phyloP scores from a whole-genome alignment of 2,888 invertebrate genomes.

The Parnassius apollo region DNA sequence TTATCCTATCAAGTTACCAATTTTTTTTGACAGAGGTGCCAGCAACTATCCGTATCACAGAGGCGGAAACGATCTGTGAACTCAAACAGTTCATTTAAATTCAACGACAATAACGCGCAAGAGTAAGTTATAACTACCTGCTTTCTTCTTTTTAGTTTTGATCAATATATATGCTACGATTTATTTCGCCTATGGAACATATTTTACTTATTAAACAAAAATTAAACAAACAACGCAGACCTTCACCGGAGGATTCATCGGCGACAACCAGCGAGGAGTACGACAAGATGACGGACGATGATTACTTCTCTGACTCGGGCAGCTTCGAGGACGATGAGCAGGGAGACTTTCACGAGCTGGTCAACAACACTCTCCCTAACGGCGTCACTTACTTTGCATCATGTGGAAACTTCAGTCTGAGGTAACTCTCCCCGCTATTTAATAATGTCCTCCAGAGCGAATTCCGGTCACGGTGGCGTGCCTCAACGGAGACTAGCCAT shows the following conservation, averaged over 20 bases:
- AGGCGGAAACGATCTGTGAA: constrained; percentile 38
- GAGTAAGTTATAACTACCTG: constrained; percentile 15
- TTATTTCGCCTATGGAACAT: too few relatives aligned
- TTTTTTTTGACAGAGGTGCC: constrained; percentile 13
- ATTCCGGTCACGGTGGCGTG: too few relatives aligned
- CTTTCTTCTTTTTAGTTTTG: neutral
- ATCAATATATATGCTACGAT: too few relatives aligned
- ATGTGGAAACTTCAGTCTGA: constrained; percentile 65
- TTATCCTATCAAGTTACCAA: neutral
- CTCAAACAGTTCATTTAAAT: constrained; percentile 36
- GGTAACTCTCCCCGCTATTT: constrained; percentile 36
- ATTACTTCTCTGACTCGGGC: constrained; percentile 57
- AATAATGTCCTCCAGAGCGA: too few relatives aligned
- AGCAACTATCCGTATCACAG: constrained; percentile 4
- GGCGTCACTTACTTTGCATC: constrained; percentile 48
- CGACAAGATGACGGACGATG: constrained; percentile 43
- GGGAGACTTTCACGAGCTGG: constrained; percentile 61
- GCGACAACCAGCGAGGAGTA: constrained; percentile 60
- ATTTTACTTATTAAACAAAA: neutral
- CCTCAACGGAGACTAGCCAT: too few relatives aligned
- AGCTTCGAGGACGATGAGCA: constrained; percentile 56
- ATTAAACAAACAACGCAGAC: constrained; percentile 29
- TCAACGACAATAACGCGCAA: constrained; percentile 15
- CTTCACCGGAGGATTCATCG: constrained; percentile 50
- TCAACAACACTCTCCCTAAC: constrained; percentile 47